phyloP scores from a whole-genome alignment of 1,140 invertebrate species.

The Anagrus nilaparvatae region DNA sequence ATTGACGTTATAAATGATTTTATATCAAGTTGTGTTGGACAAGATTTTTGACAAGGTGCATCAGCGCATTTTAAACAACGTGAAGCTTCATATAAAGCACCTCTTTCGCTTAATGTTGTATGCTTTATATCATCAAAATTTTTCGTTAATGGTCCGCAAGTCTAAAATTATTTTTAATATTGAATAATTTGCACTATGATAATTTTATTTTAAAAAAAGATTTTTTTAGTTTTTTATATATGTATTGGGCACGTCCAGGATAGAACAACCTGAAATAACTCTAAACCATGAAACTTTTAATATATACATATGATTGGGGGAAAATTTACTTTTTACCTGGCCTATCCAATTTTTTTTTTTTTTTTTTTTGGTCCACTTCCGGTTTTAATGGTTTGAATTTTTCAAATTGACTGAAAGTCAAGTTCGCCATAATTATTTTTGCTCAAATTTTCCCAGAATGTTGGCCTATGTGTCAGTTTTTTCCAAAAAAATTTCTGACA shows the following conservation, averaged over 20 bases:
- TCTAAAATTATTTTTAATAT: slow-evolving; percentile 40
- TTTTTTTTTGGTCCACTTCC: too few species aligned
- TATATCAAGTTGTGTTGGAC: slow-evolving; percentile 93
- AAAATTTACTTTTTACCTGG: too few species aligned
- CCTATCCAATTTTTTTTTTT: too few species aligned
- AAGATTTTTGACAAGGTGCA: slow-evolving; percentile 96
- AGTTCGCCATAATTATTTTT: too few species aligned
- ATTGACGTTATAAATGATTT: slow-evolving; percentile 97
- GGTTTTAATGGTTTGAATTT: too few species aligned
- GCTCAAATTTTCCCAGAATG: too few species aligned
- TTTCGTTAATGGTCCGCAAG: slow-evolving; percentile 62
- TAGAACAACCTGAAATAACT: not conserved
- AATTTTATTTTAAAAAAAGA: not conserved
- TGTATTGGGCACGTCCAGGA: not conserved
- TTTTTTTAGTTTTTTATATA: not conserved
- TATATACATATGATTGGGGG: not conserved
- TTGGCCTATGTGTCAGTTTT: too few species aligned
- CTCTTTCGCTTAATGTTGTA: slow-evolving; percentile 90
- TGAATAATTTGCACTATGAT: not conserved
- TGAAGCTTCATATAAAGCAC: slow-evolving; percentile 80
- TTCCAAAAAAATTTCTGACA: too few species aligned
- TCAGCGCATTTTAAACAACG: slow-evolving; percentile 95
- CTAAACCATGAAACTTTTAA: not conserved
- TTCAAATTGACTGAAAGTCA: too few species aligned
- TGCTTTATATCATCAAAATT: slow-evolving; percentile 97